phyloP scores from a whole-genome alignment of 2,797 vertebrate species.

The Cuniculus paca region DNA sequence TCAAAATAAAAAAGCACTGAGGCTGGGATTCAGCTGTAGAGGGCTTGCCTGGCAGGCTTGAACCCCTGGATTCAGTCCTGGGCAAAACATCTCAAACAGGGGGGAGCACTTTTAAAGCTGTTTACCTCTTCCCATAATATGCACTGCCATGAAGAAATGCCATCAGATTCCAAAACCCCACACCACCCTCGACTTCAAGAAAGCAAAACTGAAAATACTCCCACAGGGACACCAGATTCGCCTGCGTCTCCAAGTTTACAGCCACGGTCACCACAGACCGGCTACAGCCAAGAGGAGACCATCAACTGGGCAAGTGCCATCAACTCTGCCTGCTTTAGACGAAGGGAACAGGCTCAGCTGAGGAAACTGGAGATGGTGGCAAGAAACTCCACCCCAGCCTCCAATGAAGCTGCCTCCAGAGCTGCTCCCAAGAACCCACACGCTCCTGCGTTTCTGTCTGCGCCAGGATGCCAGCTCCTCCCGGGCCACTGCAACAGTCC shows the following conservation, averaged over 20 bases:
- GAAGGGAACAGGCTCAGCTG: slow-evolving; percentile 44
- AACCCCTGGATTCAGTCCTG: background rate
- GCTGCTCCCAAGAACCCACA: background rate
- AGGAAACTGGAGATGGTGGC: slow-evolving; percentile 15
- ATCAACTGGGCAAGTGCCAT: slow-evolving; percentile 34
- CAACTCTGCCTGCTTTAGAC: slow-evolving; percentile 22
- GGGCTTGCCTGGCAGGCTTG: background rate
- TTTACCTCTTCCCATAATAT: slow-evolving; percentile 7
- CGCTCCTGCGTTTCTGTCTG: background rate
- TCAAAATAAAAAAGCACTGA: background rate
- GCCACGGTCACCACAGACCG: background rate
- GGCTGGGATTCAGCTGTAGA: background rate
- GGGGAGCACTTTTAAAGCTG: slow-evolving; percentile 12
- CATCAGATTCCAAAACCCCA: slow-evolving; percentile 51
- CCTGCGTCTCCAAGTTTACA: slow-evolving; percentile 31
- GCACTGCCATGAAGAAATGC: slow-evolving; percentile 59
- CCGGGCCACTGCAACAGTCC: background rate
- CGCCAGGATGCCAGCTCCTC: background rate
- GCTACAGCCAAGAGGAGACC: slow-evolving; percentile 20
- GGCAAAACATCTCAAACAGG: background rate
- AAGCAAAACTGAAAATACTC: slow-evolving; percentile 51
- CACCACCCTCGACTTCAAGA: slow-evolving; percentile 6
- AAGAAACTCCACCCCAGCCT: slow-evolving; percentile 38
- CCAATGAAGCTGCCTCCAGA: background rate
- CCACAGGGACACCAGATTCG: background rate